Base-by-base conservation (phyloP, 2,888 invertebrate genomes). In the Rambutsinella grinnellia region DNA sequence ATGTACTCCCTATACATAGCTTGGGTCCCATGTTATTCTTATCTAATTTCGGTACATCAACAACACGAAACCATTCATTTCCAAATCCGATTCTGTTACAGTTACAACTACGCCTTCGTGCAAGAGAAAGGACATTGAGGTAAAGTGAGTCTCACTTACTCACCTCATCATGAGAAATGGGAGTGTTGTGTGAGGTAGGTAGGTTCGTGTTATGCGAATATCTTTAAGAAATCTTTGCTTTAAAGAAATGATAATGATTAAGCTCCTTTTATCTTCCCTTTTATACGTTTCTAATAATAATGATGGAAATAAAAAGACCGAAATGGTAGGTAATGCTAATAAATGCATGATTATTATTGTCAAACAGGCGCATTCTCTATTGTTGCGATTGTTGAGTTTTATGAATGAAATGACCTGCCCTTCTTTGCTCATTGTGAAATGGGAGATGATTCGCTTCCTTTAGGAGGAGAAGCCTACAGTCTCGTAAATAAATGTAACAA, bases 401-500 rank as follows among this genome's bases (percentile, higher is more conserved):
- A 3, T 49, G 19, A 49, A 49, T 49, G 47, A 46, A n/a, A 67
- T 58, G 68, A 51, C 68, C 58, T 68, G 68, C 68, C 68, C 68
- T 68, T 68, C 68, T 67, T 67, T 68, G 68, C 56, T 62, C 10
- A 60, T 61, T 54, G n/a, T n/a, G n/a, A n/a, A n/a, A 26, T 24
- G 17, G 24, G 28, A 69, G 53, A 69, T 54, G 44, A 61, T 62
- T 46, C 28, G 21, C 23, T 56, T 62, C 56, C 47, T 53, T 60
- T 53, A 49, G 46, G 46, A 49, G 19, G 36, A 36, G 13, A 36
- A 36, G 6, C 36, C 13, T 36, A 36, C 54, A 24, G 54, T 26
- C 69, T 62, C 54, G 46, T 62, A 62, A 62, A 60, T 58, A 61
- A 65, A 26, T 62, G 70, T 61, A 70, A 62, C 62, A 70, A 70